A percentile compares a stretch with the other conserved stretches of the same genome.
Evolutionary conservation across 2,888 invertebrate species (phyloP).

Genomic region (Torymus aiolomorphi): DNA sequence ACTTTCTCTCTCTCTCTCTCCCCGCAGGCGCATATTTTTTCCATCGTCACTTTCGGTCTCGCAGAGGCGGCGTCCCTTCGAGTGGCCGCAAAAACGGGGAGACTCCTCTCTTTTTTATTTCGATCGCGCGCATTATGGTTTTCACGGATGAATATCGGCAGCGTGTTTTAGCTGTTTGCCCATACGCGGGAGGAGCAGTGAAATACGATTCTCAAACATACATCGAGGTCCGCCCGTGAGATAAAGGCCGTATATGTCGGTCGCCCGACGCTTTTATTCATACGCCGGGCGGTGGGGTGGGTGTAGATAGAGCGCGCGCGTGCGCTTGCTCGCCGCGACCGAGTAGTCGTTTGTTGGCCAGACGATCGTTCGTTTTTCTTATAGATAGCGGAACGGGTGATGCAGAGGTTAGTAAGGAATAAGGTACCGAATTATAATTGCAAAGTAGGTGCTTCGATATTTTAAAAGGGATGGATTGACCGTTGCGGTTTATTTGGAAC

Average conservation of each 20-base stretch:
- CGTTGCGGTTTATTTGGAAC: no score
- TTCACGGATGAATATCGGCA: constrained; percentile 29
- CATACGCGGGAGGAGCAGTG: constrained; percentile 28
- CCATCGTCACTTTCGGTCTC: background rate
- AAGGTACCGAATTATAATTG: no score
- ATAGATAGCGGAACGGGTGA: no score
- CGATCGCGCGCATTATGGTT: constrained; percentile 20
- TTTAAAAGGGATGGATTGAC: no score
- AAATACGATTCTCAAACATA: constrained; percentile 42
- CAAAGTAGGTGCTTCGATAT: no score
- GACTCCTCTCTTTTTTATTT: background rate
- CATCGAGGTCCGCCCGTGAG: background rate
- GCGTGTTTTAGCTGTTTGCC: constrained; percentile 26
- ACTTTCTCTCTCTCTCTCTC: no score
- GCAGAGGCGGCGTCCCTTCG: background rate
- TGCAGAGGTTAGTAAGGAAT: no score
- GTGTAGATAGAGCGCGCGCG: no score
- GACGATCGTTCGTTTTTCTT: no score
- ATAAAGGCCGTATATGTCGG: background rate
- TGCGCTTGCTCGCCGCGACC: no score
- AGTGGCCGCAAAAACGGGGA: constrained; percentile 28
- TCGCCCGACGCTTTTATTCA: constrained; percentile 11
- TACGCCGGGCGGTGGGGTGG: background rate
- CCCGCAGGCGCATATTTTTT: background rate
- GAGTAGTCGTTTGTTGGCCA: no score